Conservation (phyloP, 2,113 vertebrate species). For the Azemiops feae region DNA sequence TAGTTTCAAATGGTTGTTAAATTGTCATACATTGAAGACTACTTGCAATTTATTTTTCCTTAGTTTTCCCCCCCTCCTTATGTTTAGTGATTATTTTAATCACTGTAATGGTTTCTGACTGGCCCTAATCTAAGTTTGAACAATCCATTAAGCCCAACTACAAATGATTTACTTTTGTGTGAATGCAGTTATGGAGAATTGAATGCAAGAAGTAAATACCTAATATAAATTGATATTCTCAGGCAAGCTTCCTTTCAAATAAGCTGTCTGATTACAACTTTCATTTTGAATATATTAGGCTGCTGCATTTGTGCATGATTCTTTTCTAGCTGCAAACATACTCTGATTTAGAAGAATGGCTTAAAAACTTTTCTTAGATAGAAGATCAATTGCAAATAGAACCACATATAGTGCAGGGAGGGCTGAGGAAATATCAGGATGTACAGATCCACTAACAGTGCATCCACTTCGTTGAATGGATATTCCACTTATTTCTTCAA, state of each 20-base stretch:
- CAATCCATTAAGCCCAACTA: neutral
- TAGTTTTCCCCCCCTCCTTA: neutral
- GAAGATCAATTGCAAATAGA: conserved; percentile 41
- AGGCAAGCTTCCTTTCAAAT: neutral
- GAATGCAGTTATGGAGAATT: neutral
- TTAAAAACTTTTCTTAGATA: neutral
- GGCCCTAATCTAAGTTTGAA: neutral
- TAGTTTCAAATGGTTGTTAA: too few relatives aligned
- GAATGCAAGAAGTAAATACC: neutral
- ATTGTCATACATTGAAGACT: too few relatives aligned
- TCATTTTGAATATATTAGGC: neutral
- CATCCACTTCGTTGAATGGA: conserved; percentile 40
- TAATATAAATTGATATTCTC: neutral
- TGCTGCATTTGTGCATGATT: neutral
- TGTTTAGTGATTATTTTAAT: neutral
- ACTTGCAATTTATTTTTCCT: neutral
- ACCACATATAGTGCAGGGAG: conserved; percentile 52
- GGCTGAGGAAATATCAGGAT: neutral
- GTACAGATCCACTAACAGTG: conserved; percentile 26
- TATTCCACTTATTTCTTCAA: conserved; percentile 56
- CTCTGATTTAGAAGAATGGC: neutral
- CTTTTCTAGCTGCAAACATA: neutral
- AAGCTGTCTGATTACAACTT: neutral
- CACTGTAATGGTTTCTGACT: neutral
- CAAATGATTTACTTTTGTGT: neutral